Evolutionary conservation across 2,888 invertebrate genomes (phyloP), one percentile per base, ranked within the genome.

Genomic region (Papilio demoleus): DNA sequence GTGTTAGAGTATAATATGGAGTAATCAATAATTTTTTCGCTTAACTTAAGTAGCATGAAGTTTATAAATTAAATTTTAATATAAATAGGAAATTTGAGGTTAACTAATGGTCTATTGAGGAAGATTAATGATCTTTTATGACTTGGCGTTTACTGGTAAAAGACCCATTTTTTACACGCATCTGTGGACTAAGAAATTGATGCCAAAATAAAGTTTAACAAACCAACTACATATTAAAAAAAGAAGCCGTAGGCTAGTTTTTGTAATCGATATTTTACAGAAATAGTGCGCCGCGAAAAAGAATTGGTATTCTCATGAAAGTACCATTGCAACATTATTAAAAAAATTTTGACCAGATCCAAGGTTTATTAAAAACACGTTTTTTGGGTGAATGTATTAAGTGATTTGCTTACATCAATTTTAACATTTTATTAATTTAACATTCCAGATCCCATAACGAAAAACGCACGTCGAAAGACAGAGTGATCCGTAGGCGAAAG

Each of bases 381-480:
- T n/a, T n/a, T n/a, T 19, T 45, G 19, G 2, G 9, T 17, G n/a
- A 4, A n/a, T 42, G 45, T 6, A 6, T 22, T 22, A 47, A 22
- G 12, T 47, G 47, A 12, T 47, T 47, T 3, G 1, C n/a, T 22
- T 47, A n/a, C 12, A 47, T 12, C n/a, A 5, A 22, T 12, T 22
- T 47, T 47, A 22, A 47, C 47, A 47, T 47, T 11, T 45, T 3
- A 19, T 40, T 53, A 27, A 56, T 64, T 63, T 47, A 5, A 70
- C n/a, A n/a, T 92, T 91, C 77, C 90, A 92, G 91, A 86, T 85
- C 86, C 81, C 78, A 77, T 79, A 79, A 78, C 80, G 77, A 75
- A n/a, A n/a, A 72, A 68, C 69, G 72, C 78, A 79, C 71, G 70
- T 77, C 79, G 77, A 83, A 83, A 81, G 81, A 79, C 75, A 77